phyloP scores from a whole-genome alignment of 2,797 vertebrate genomes.

The Okamejei kenojei region DNA sequence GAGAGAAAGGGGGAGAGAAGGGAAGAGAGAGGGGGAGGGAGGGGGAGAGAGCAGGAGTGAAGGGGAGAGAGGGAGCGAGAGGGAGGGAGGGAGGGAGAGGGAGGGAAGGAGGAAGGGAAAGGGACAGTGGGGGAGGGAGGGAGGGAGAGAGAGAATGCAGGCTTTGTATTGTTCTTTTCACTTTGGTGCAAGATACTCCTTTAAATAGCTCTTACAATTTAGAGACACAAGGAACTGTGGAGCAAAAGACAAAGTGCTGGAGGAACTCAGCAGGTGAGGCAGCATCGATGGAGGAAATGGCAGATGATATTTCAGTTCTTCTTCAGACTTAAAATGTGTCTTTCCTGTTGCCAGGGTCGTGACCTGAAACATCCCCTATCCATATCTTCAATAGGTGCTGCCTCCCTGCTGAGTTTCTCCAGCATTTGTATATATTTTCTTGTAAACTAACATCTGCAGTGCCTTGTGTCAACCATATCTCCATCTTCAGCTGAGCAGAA shows the following conservation, averaged over 20 bases:
- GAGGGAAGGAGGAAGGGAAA: too few relatives aligned
- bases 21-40: neutral
- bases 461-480: neutral
- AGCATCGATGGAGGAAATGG: too few relatives aligned
- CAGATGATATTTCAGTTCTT: too few relatives aligned
- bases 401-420: too few relatives aligned
- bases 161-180: neutral
- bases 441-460: too few relatives aligned
- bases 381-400: too few relatives aligned
- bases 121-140: too few relatives aligned
- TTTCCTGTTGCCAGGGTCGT: neutral
- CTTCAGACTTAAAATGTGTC: neutral
- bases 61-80: neutral
- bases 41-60: neutral
- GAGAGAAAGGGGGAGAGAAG: neutral
- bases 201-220: neutral
- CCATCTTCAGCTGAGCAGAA: neutral
- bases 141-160: neutral
- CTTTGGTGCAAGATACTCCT: neutral
- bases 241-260: too few relatives aligned
- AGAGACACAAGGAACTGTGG: too few relatives aligned
- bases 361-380: too few relatives aligned
- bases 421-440: too few relatives aligned
- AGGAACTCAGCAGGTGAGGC: too few relatives aligned
- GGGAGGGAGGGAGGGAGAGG: neutral